Evolutionary conservation across 92 coral and sea anemone genomes (phyloP).

Genomic region (Blastomussa wellsi): DNA sequence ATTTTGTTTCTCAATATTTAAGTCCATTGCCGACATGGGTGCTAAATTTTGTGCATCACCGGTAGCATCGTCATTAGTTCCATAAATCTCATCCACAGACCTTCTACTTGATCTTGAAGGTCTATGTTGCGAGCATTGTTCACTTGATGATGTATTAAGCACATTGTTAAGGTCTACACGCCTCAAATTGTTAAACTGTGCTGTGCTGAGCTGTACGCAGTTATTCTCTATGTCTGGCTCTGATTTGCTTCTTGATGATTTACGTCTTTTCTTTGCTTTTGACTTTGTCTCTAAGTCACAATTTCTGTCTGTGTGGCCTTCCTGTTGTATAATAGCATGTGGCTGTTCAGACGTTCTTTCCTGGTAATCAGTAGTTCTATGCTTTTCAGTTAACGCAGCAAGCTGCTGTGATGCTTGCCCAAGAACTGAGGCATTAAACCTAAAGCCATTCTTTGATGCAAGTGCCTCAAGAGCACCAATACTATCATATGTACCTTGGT

Average conservation of each 20-base stretch:
- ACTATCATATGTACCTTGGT: conserved; percentile 47
- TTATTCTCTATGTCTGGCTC: conserved; percentile 22
- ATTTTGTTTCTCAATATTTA: conserved; percentile 1
- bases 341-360: conserved; percentile 8
- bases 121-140: not conserved
- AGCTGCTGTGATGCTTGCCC: conserved; percentile 53
- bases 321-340: conserved; percentile 12
- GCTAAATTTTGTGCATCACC: conserved; percentile 1
- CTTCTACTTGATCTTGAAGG: conserved; percentile 46
- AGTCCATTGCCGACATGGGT: conserved; percentile 38
- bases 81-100: conserved; percentile 29
- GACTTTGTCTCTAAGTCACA: not conserved
- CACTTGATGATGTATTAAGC: not conserved
- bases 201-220: not conserved
- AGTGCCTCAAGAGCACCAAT: conserved; percentile 68
- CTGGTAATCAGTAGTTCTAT: conserved; percentile 26
- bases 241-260: conserved; percentile 32
- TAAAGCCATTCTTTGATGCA: conserved; percentile 72
- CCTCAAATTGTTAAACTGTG: not conserved
- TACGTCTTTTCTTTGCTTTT: conserved; percentile 34
- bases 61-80: not conserved
- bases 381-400: conserved; percentile 42
- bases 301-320: conserved; percentile 1
- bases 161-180: not conserved
- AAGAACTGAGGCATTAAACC: conserved; percentile 42